phyloP scores from a whole-genome alignment of 2,797 vertebrate genomes.

The Vireo griseus region DNA sequence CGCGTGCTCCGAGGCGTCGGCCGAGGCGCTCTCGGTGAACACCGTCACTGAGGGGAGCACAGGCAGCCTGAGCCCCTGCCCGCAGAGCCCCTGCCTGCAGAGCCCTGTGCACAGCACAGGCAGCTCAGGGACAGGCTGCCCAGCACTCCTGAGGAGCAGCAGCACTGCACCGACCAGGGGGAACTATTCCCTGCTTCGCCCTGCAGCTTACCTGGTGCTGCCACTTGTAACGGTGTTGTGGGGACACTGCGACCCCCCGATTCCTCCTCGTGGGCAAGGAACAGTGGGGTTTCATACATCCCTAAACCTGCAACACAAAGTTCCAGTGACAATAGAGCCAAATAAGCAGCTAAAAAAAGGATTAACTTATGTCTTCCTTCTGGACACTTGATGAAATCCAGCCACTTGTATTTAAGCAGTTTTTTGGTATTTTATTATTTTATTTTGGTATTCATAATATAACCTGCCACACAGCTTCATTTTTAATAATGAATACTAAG shows the following conservation, averaged over 20 bases:
- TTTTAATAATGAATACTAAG: background rate
- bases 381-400: background rate
- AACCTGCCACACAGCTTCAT: background rate
- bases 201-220: slow-evolving; percentile 86
- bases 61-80: background rate
- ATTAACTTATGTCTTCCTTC: background rate
- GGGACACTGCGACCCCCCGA: slow-evolving; percentile 95
- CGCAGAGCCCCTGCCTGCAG: background rate
- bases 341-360: background rate
- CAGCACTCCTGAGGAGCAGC: accelerated
- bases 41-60: slow-evolving; percentile 70
- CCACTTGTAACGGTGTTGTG: slow-evolving; percentile 92
- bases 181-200: background rate
- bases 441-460: background rate
- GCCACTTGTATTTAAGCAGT: background rate
- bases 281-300: slow-evolving; percentile 96
- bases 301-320: slow-evolving; percentile 83
- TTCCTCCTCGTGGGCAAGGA: slow-evolving; percentile 94
- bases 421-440: background rate
- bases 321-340: background rate
- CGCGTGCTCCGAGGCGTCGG: slow-evolving; percentile 85
- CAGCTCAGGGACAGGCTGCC: background rate
- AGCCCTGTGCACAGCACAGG: background rate
- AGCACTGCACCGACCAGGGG: accelerated
- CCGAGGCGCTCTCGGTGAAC: slow-evolving; percentile 83